phyloP scores from a whole-genome alignment of 2,113 vertebrate species.

The Eonycteris spelaea region DNA sequence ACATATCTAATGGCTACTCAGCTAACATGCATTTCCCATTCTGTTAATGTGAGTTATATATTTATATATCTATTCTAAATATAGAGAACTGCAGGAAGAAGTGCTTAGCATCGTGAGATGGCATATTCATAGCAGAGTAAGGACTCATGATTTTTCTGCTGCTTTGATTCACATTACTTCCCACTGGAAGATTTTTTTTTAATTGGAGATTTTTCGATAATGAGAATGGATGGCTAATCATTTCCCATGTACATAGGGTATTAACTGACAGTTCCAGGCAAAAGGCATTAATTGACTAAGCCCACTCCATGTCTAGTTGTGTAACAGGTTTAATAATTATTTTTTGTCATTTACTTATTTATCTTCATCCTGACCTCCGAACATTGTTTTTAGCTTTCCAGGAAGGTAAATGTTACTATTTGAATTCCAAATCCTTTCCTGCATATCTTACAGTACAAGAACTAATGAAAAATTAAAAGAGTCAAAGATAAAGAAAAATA shows the following conservation, averaged over 20 bases:
- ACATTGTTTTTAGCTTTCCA: background rate
- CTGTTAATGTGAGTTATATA: background rate
- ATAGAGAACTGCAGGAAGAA: background rate
- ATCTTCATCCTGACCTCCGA: background rate
- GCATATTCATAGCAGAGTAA: background rate
- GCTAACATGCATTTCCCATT: background rate
- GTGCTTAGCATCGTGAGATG: background rate
- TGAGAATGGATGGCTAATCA: background rate
- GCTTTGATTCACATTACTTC: background rate
- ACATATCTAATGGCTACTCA: background rate
- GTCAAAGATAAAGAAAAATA: background rate
- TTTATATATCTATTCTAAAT: background rate
- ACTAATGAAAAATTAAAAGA: conserved; percentile 5
- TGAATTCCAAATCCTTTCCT: background rate
- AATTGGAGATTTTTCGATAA: background rate
- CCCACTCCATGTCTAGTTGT: background rate
- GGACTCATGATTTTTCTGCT: background rate
- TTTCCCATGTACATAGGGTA: background rate
- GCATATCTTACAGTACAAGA: background rate
- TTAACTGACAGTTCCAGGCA: background rate
- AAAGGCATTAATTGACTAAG: background rate
- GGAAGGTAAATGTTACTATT: background rate
- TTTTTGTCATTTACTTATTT: background rate
- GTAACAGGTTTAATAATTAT: background rate
- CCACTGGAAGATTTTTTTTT: background rate